phyloP scores from a whole-genome alignment of 2,797 vertebrate species.

The Sciaenops ocellatus region DNA sequence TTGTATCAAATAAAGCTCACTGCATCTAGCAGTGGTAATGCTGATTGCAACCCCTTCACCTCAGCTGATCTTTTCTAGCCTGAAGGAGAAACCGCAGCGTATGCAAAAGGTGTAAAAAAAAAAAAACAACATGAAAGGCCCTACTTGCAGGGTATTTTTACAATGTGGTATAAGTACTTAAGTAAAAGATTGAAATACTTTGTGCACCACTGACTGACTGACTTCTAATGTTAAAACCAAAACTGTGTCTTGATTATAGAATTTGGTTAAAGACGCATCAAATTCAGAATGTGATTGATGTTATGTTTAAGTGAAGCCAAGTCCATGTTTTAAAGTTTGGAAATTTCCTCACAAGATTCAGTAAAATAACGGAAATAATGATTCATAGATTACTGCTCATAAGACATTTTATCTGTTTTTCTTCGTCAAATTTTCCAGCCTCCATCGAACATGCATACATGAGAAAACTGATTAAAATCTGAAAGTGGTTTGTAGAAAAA shows the following conservation, averaged over 20 bases:
- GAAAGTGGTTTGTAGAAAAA: background rate
- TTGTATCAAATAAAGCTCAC: too few species aligned
- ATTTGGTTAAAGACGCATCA: too few species aligned
- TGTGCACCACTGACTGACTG: background rate
- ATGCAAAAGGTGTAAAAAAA: too few species aligned
- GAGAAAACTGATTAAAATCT: background rate
- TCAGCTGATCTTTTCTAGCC: too few species aligned
- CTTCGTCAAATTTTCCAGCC: background rate
- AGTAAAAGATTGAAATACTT: background rate
- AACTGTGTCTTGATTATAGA: too few species aligned
- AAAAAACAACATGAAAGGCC: too few species aligned
- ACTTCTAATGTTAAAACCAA: background rate
- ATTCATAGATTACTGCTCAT: background rate
- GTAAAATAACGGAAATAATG: background rate
- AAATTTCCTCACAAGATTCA: background rate
- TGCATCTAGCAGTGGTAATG: too few species aligned
- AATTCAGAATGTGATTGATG: too few species aligned
- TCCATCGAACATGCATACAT: background rate
- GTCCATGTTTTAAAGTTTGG: background rate
- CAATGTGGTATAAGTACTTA: background rate
- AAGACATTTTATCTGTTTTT: background rate
- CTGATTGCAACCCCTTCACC: too few species aligned
- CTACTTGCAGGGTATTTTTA: background rate
- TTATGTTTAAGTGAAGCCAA: background rate
- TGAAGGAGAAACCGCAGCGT: too few species aligned